Evolutionary conservation across 2,888 invertebrate genomes (phyloP).

Genomic region (Epinotia demarniana): DNA sequence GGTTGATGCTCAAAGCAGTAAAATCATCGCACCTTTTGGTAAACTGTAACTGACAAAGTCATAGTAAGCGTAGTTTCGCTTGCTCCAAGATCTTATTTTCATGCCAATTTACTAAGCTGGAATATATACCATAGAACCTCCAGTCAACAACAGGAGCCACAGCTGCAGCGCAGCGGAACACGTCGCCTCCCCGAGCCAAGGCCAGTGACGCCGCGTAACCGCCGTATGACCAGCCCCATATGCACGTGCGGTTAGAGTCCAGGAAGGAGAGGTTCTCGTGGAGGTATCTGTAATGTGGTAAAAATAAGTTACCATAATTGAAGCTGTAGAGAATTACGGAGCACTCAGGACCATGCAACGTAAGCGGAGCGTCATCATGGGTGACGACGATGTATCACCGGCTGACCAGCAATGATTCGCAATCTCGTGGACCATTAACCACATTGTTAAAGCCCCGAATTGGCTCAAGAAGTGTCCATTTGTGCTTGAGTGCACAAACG

Average conservation of each 20-base stretch:
- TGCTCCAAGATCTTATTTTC: not conserved
- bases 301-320: not conserved
- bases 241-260: constrained; percentile 92
- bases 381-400: too few relatives aligned
- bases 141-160: constrained; percentile 99
- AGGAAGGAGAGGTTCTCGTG: constrained; percentile 89
- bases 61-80: not conserved
- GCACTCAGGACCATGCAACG: too few relatives aligned
- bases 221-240: constrained; percentile 99
- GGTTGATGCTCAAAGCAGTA: too few relatives aligned
- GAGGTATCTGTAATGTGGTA: constrained; percentile 80
- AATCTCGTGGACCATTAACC: too few relatives aligned
- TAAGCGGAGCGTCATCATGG: too few relatives aligned
- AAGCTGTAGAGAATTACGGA: too few relatives aligned
- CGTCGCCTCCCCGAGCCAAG: constrained; percentile 90
- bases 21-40: too few relatives aligned
- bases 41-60: too few relatives aligned
- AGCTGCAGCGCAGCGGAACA: constrained; percentile 97
- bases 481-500: too few relatives aligned
- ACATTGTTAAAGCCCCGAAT: too few relatives aligned
- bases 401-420: too few relatives aligned
- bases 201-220: constrained; percentile 96
- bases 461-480: too few relatives aligned
- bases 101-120: not conserved
- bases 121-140: constrained; percentile 93